Conservation (phyloP, 1,140 invertebrate genomes). For the Reticulitermes speratus region DNA sequence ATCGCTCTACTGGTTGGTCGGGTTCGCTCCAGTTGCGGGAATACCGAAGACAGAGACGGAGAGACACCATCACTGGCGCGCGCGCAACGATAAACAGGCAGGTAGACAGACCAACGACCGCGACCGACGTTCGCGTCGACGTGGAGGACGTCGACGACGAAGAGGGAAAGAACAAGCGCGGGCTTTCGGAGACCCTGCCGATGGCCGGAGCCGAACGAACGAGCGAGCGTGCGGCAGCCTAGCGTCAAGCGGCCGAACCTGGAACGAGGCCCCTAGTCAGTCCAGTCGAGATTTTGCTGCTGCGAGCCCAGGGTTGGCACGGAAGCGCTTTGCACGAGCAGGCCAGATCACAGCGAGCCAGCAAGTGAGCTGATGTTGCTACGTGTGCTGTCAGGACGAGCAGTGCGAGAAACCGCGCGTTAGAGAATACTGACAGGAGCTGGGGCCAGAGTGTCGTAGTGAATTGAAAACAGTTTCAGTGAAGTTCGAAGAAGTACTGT, state of each 20-base stretch:
- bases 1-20: background rate
- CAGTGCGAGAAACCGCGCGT: too few relatives aligned
- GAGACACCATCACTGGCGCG: background rate
- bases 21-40: background rate
- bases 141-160: too few relatives aligned
- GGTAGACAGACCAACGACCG: constrained; percentile 24
- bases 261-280: background rate
- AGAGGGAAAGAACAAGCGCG: background rate
- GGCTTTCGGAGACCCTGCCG: background rate
- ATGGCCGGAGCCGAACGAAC: too few relatives aligned
- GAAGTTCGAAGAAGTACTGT: background rate
- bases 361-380: too few relatives aligned
- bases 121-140: background rate
- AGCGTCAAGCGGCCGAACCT: constrained; percentile 9
- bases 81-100: constrained; percentile 24
- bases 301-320: constrained; percentile 1
- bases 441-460: background rate
- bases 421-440: too few relatives aligned
- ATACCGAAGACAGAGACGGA: background rate
- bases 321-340: background rate
- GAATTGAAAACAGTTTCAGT: background rate
- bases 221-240: background rate
- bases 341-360: background rate
- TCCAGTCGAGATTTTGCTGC: constrained; percentile 17
- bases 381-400: too few relatives aligned